Conservation (phyloP, 1,140 invertebrate species). For the Brachionus rotundiformis region DNA sequence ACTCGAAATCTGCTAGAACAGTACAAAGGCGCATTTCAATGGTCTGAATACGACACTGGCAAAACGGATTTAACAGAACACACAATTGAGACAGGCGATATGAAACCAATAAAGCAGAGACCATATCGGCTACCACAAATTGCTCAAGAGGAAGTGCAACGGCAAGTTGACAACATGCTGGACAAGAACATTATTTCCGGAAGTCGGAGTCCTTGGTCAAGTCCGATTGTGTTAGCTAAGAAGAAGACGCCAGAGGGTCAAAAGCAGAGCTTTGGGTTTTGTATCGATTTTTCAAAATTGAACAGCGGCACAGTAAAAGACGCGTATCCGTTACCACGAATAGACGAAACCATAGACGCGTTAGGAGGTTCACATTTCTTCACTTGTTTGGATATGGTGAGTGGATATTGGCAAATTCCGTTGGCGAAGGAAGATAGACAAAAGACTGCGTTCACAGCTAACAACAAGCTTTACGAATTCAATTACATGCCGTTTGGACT, state of each 20-base stretch:
- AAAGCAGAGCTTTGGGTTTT: neutral
- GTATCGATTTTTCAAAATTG: neutral
- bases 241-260: neutral
- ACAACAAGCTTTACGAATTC: conserved; percentile 34
- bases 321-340: neutral
- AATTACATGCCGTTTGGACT: conserved; percentile 54
- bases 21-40: conserved; percentile 4
- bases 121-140: neutral
- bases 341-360: conserved; percentile 17
- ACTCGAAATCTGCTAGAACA: neutral
- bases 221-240: neutral
- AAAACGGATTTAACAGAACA: neutral
- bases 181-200: conserved; percentile 54
- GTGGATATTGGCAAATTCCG: neutral
- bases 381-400: neutral
- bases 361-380: neutral
- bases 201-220: neutral
- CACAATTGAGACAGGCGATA: neutral
- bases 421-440: neutral
- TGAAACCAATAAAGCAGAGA: neutral
- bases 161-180: neutral
- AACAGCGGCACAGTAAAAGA: conserved; percentile 35
- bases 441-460: conserved; percentile 49
- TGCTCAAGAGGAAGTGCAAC: neutral
- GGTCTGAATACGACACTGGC: neutral